A percentile compares a stretch with the other conserved stretches of the same genome.
Evolutionary conservation across 2,888 invertebrate genomes (phyloP).

Genomic region (Xestia c-nigrum): DNA sequence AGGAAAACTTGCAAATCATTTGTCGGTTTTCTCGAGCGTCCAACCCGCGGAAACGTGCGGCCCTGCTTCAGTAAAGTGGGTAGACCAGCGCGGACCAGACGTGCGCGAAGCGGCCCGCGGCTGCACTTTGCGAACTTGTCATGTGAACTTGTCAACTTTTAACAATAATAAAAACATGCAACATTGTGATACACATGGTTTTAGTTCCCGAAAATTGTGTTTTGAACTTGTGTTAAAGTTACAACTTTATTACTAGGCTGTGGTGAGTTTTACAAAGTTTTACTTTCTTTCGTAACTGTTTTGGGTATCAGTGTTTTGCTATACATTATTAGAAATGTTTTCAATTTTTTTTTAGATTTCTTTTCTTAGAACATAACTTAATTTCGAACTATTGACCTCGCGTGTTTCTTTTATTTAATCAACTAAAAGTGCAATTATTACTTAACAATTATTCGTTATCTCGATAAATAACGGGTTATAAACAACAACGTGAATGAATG

Average conservation of each 20-base stretch:
- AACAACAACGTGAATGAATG: not conserved
- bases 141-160: slow-evolving; percentile 51
- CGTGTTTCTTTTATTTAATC: slow-evolving; percentile 7
- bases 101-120: slow-evolving; percentile 10
- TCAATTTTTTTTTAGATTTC: not conserved
- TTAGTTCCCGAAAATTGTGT: slow-evolving; percentile 24
- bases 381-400: not conserved
- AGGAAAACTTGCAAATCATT: slow-evolving; percentile 36
- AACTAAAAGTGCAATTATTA: not conserved
- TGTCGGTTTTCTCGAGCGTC: slow-evolving; percentile 35
- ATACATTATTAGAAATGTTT: not conserved
- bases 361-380: not conserved
- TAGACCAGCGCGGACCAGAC: slow-evolving; percentile 26
- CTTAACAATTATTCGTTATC: slow-evolving; percentile 12
- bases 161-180: slow-evolving; percentile 26
- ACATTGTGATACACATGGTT: slow-evolving; percentile 24
- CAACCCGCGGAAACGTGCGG: slow-evolving; percentile 14
- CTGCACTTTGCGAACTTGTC: slow-evolving; percentile 18
- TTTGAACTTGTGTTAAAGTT: slow-evolving; percentile 12
- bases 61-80: slow-evolving; percentile 38
- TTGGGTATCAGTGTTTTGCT: not conserved
- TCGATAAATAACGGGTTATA: not conserved
- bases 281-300: slow-evolving; percentile 2
- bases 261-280: slow-evolving; percentile 36
- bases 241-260: not conserved